Conservation (phyloP, 2,797 vertebrate genomes). For the Odontamblyopus rebecca region DNA sequence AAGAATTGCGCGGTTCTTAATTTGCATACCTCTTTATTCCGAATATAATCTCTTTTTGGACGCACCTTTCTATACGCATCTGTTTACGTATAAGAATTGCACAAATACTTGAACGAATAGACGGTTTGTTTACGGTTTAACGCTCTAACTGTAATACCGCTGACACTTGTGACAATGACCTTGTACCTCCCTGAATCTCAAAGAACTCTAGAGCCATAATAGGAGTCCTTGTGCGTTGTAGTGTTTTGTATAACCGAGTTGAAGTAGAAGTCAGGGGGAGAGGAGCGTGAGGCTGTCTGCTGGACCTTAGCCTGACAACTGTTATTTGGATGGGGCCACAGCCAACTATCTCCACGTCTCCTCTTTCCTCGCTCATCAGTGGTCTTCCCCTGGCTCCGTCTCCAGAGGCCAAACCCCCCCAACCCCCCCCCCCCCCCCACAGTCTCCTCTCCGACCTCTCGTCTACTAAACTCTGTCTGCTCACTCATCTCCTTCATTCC, state of each 20-base stretch:
- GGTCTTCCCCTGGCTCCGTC: constrained; percentile 49
- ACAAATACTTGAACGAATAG: no score
- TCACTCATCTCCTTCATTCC: constrained; percentile 29
- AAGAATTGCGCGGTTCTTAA: neutral
- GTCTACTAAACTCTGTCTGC: constrained; percentile 38
- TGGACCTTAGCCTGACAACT: constrained; percentile 65
- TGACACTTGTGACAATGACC: no score
- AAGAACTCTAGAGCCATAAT: neutral
- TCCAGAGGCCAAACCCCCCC: constrained; percentile 30
- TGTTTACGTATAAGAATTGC: no score
- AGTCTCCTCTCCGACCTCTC: constrained; percentile 19
- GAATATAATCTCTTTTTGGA: neutral
- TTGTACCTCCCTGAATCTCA: neutral
- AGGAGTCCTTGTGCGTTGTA: neutral
- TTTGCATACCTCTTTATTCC: neutral
- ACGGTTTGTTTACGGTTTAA: no score
- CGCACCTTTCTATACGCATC: neutral
- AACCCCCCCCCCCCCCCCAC: no score
- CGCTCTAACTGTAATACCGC: no score
- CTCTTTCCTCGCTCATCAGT: constrained; percentile 53
- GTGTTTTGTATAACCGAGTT: neutral
- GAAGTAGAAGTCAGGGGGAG: constrained; percentile 9
- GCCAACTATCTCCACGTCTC: constrained; percentile 66
- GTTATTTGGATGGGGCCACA: constrained; percentile 68
- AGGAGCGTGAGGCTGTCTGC: constrained; percentile 39